Evolutionary conservation across 1,140 invertebrate genomes (phyloP), one percentile per base, ranked within the genome.

Genomic region (Pygmarrhopalites habei): DNA sequence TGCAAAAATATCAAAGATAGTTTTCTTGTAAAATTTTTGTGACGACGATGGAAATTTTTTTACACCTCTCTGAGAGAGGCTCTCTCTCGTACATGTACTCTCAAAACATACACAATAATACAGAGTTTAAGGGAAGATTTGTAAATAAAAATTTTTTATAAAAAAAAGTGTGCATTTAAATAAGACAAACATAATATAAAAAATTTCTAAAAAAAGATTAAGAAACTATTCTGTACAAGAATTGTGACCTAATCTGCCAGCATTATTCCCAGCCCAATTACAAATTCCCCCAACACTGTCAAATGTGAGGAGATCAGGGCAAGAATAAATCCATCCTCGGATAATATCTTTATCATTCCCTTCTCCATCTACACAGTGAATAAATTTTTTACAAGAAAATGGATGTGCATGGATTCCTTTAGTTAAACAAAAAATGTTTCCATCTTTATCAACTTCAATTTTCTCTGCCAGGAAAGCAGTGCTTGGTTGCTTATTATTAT

Each of bases 361-460:
- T 32, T 85, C 84, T 73, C 86, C 78, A 88, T 89, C 86, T 2
- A 57, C 68, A 73, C 90, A 92, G 7, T 86, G 88, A 63, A 93
- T 90, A 74, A 92, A 93, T 75, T 91, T 90, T 74, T 85, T 86
- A 74, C 90, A 93, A 1, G 88, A 90, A 10, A 83, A 81, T 0
- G 90, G 90, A 78, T 93, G 89, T 0, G 89, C 86, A 75, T 91
- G 92, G 73, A 89, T 91, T 29, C 90, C 90, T 71, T 88, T 85
- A 73, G 92, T 89, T 23, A 90, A 76, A 72, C 90, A 93, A 66
- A 87, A 82, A 65, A 92, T 86, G 35, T 80, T 79, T 35, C 85
- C 86, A 53, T 80, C 77, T 26, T 73, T 73, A 65, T 79, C 76
- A 2, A 81, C 73, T n/a, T 79, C 75, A 1, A 85, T 80, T 73